phyloP scores from a whole-genome alignment of 1,140 invertebrate genomes.

The Leptonema lineaticorne region DNA sequence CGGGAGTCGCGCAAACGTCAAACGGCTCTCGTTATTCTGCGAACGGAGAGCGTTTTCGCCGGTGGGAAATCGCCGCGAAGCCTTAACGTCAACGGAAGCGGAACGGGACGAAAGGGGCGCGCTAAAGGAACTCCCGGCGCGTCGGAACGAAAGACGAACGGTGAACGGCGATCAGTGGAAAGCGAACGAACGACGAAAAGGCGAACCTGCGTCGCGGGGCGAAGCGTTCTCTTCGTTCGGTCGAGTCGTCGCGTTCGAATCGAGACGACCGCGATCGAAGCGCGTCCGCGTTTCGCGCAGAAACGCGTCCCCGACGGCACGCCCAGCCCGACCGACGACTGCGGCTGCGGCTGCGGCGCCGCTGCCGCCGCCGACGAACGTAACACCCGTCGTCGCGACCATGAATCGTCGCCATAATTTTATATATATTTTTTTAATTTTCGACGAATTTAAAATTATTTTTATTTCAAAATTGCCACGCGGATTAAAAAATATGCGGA shows the following conservation, averaged over 20 bases:
- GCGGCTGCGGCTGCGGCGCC: conserved; percentile 1
- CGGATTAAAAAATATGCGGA: too few species aligned
- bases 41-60: too few species aligned
- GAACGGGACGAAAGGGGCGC: too few species aligned
- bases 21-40: too few species aligned
- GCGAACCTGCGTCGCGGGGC: not conserved
- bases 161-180: not conserved
- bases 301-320: not conserved
- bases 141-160: not conserved
- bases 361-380: not conserved
- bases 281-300: not conserved
- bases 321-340: too few species aligned
- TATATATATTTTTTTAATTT: not conserved
- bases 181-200: not conserved
- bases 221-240: not conserved
- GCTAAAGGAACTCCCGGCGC: not conserved
- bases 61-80: too few species aligned
- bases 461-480: not conserved
- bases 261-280: conserved; percentile 2
- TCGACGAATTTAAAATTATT: too few species aligned
- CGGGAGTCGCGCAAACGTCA: too few species aligned
- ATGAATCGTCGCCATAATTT: too few species aligned
- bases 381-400: not conserved
- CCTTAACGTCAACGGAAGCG: too few species aligned
- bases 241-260: too few species aligned